Evolutionary conservation across 1,140 invertebrate species (phyloP).

Genomic region (Lasaia peninsularis): DNA sequence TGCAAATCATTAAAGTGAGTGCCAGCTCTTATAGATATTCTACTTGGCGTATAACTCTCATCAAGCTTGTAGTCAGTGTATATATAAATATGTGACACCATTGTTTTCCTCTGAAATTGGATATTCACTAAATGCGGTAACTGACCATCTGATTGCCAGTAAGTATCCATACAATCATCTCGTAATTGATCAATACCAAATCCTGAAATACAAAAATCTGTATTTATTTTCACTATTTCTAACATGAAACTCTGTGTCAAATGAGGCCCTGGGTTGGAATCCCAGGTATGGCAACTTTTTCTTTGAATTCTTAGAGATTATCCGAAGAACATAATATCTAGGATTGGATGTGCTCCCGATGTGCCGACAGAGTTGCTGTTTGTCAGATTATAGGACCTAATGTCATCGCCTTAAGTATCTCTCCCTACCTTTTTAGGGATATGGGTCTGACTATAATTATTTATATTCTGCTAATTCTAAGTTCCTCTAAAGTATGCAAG

Average conservation of each 20-base stretch:
- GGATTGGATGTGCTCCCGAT: too few species aligned
- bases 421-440: too few species aligned
- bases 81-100: slow-evolving; percentile 96
- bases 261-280: too few species aligned
- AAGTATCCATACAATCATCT: slow-evolving; percentile 97
- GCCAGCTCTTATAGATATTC: slow-evolving; percentile 95
- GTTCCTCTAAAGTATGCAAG: too few species aligned
- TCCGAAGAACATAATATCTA: too few species aligned
- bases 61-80: slow-evolving; percentile 99
- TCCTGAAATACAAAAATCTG: slow-evolving; percentile 77
- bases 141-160: slow-evolving; percentile 99
- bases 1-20: slow-evolving; percentile 99
- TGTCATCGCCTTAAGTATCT: too few species aligned
- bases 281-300: too few species aligned
- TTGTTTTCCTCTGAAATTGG: slow-evolving; percentile 97
- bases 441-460: too few species aligned
- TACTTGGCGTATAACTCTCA: slow-evolving; percentile 98
- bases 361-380: too few species aligned
- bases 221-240: neutral
- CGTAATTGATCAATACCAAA: slow-evolving; percentile 98
- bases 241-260: neutral
- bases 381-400: too few species aligned
- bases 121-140: slow-evolving; percentile 98
- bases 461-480: too few species aligned
- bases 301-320: too few species aligned